Conservation (phyloP, 2,888 invertebrate genomes). For the Tenthredo distinguenda region DNA sequence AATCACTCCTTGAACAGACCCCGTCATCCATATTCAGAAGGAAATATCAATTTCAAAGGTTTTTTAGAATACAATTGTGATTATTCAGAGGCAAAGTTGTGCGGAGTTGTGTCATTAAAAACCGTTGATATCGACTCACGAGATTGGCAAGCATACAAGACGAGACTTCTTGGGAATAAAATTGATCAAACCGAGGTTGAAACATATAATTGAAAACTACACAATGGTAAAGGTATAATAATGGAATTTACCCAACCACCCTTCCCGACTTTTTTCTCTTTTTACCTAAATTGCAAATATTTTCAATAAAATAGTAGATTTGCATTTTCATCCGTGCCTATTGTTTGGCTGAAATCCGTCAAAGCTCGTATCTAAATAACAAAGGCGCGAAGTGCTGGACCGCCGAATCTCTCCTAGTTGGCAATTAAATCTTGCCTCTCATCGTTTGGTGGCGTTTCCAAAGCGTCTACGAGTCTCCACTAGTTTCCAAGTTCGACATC, state of each 20-base stretch:
- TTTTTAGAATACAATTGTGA: not conserved
- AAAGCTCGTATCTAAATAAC: slow-evolving; percentile 4
- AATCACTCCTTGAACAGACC: not conserved
- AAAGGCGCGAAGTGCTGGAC: slow-evolving; percentile 5
- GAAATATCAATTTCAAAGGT: not conserved
- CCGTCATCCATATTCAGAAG: not conserved
- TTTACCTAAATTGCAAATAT: not conserved
- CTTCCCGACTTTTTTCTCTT: not conserved
- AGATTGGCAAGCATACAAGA: not conserved
- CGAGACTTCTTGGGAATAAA: not conserved
- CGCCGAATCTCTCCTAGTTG: slow-evolving; percentile 32
- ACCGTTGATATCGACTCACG: not conserved
- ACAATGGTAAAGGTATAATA: not conserved
- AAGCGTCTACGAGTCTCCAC: not conserved
- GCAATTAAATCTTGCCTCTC: slow-evolving; percentile 38
- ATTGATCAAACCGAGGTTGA: not conserved
- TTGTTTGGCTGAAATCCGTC: not conserved
- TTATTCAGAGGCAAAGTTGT: not conserved
- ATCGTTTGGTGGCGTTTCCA: not conserved
- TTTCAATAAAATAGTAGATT: not conserved
- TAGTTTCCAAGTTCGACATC: not conserved
- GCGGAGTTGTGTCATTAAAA: not conserved
- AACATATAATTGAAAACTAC: not conserved
- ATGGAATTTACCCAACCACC: not conserved
- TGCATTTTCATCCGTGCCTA: not conserved